A percentile compares a stretch with the other conserved stretches of the same genome.
These are phyloP conservation scores for Colletes latitarsis DNA, from an alignment of 1,140 invertebrate genomes.

Conservation along the genomic window DNA sequence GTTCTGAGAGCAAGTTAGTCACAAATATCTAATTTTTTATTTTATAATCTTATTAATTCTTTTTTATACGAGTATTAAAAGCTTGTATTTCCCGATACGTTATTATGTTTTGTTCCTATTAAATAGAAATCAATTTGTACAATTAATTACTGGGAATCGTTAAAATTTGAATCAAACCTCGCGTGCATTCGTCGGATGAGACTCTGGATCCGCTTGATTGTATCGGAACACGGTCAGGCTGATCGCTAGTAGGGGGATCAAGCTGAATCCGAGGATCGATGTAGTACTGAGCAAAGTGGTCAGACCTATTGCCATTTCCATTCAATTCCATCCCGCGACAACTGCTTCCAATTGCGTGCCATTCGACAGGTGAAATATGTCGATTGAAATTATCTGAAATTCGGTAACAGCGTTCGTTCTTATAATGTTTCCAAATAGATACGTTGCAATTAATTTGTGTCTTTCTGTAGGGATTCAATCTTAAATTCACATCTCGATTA, in stretches of 20 bases:
- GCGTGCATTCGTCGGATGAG: slow-evolving; percentile 86
- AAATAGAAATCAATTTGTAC: no score
- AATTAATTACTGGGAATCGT: no score
- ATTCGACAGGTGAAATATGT: slow-evolving; percentile 12
- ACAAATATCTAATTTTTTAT: no score
- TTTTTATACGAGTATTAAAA: no score
- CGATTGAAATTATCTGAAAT: slow-evolving; percentile 9
- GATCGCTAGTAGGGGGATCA: slow-evolving; percentile 90
- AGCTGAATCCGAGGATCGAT: slow-evolving; percentile 84
- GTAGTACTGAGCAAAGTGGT: slow-evolving; percentile 74
- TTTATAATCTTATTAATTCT: no score
- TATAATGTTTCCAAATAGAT: background rate
- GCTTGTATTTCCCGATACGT: no score
- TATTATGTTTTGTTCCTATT: no score
- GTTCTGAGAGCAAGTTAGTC: no score
- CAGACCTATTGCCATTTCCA: slow-evolving; percentile 73
- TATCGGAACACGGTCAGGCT: slow-evolving; percentile 91
- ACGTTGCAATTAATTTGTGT: background rate
- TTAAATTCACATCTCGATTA: no score
- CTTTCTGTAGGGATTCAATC: background rate
- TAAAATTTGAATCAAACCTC: slow-evolving; percentile 78
- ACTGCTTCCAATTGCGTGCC: slow-evolving; percentile 36
- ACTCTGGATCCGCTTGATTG: slow-evolving; percentile 90
- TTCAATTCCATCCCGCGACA: slow-evolving; percentile 45
- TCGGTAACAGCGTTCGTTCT: background rate